Percentiles rank a stretch among this genome's conserved stretches.
phyloP scores from a whole-genome alignment of 2,888 invertebrate species.

The Antitype chi region DNA sequence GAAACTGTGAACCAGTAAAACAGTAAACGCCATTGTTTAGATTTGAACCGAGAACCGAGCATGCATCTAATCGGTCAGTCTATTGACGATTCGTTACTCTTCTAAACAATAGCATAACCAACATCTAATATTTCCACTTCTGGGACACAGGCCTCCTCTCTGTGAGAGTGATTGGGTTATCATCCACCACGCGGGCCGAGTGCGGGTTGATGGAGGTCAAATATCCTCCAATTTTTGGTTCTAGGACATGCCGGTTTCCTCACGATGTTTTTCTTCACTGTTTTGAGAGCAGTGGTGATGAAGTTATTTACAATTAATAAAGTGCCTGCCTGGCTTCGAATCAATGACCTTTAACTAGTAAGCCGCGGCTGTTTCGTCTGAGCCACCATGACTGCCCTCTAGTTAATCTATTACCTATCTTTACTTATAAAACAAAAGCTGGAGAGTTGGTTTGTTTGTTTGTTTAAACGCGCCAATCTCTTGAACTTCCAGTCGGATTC shows the following conservation, averaged over 20 bases:
- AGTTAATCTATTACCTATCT: too few relatives aligned
- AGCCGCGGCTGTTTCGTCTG: too few relatives aligned
- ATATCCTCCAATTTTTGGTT: background rate
- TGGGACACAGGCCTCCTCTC: background rate
- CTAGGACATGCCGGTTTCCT: background rate
- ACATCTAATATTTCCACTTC: background rate
- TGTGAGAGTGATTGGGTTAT: background rate
- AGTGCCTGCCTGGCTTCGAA: background rate
- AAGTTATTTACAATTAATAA: too few relatives aligned
- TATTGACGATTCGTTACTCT: constrained; percentile 39
- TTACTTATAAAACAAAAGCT: background rate
- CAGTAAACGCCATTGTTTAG: constrained; percentile 48
- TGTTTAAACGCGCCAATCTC: background rate
- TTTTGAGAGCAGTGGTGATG: background rate
- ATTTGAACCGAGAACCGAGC: constrained; percentile 40
- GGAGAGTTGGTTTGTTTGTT: background rate
- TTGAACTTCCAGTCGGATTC: background rate
- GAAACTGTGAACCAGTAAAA: constrained; percentile 33
- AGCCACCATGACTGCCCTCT: too few relatives aligned
- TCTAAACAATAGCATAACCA: constrained; percentile 28
- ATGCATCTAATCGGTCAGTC: constrained; percentile 52
- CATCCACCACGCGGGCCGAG: background rate
- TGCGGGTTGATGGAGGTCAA: background rate
- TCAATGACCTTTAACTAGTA: background rate
- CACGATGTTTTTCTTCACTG: background rate